phyloP scores from a whole-genome alignment of 2,113 vertebrate genomes.

The Turdus rufiventris region DNA sequence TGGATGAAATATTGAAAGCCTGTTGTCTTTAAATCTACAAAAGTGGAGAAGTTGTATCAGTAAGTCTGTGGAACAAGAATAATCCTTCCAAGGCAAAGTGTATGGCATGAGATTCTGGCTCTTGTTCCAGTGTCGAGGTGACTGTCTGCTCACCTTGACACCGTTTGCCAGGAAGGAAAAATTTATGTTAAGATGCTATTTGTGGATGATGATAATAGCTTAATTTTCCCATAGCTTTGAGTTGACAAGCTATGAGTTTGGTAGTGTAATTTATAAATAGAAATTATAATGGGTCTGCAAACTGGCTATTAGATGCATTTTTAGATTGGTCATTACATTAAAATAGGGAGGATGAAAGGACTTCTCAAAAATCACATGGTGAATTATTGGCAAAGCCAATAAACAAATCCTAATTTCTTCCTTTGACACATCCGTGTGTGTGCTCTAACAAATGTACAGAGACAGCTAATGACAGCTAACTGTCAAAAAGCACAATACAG shows the following conservation, averaged over 20 bases:
- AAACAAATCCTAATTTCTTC: neutral
- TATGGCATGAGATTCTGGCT: neutral
- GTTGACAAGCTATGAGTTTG: neutral
- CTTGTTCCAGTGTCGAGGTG: neutral
- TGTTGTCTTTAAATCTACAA: neutral
- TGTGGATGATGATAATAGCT: neutral
- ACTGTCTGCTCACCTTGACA: slow-evolving; percentile 21
- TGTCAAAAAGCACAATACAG: neutral
- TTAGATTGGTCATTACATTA: neutral
- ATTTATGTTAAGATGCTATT: neutral
- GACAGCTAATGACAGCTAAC: neutral
- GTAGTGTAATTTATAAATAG: neutral
- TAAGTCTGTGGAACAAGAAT: neutral
- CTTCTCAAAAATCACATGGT: neutral
- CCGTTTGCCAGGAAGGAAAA: neutral
- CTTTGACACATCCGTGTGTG: rapidly evolving
- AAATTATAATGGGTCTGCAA: neutral
- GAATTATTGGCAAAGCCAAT: neutral
- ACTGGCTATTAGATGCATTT: neutral
- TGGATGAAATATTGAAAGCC: neutral
- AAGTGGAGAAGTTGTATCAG: neutral
- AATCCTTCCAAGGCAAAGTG: neutral
- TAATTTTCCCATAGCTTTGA: neutral
- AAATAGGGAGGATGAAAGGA: neutral
- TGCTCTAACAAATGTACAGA: neutral